These are phyloP conservation scores for Tauraco hartlaubi DNA, from an alignment of 2,797 vertebrate genomes.

Conservation along the genomic window DNA sequence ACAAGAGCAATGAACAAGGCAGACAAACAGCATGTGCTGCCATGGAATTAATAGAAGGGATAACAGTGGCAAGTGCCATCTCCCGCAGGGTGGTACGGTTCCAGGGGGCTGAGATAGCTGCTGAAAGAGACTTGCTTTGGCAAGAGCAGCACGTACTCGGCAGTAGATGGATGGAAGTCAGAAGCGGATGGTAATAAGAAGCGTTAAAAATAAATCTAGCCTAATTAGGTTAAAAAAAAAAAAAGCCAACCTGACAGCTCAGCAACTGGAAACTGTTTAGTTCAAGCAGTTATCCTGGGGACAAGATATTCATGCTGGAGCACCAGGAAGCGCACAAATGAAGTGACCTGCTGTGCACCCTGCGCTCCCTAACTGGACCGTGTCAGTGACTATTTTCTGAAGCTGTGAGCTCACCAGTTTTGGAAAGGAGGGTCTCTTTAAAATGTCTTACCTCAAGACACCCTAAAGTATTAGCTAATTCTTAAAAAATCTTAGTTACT, in stretches of 20 bases:
- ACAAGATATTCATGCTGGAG: background rate
- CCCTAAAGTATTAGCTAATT: background rate
- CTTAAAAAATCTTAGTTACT: background rate
- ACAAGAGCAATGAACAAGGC: background rate
- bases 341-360: background rate
- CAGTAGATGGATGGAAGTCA: conserved; percentile 34
- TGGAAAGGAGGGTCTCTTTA: background rate
- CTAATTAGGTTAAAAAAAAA: conserved; percentile 16
- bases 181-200: conserved; percentile 11
- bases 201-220: conserved; percentile 52
- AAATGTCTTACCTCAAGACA: background rate
- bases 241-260: background rate
- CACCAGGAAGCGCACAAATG: background rate
- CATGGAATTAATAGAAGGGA: conserved; percentile 16
- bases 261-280: background rate
- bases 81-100: background rate
- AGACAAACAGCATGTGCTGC: background rate
- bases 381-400: background rate
- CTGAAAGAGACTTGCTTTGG: conserved; percentile 25
- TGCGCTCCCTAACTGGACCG: background rate
- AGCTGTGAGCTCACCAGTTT: background rate
- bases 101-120: background rate
- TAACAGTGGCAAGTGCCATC: background rate
- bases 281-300: background rate
- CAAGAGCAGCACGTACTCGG: conserved; percentile 36